Percentiles rank a stretch among this genome's conserved stretches.
Conservation (phyloP, 2,113 vertebrate genomes). For the Onychorhynchus coronatus region DNA sequence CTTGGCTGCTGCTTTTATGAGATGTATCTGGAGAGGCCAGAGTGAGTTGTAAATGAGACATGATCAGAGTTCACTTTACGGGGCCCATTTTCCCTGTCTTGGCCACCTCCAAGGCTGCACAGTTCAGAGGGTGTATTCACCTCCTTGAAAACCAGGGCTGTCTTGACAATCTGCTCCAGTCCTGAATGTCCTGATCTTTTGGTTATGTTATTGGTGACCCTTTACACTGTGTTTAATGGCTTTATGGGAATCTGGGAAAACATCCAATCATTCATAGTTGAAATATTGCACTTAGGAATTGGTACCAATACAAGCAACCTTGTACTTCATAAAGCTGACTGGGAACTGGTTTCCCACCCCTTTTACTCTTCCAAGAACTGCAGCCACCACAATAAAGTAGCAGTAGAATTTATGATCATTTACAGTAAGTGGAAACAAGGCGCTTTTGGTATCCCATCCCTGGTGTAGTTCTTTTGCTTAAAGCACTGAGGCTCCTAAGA, state of each 20-base stretch:
- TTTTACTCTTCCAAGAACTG: conserved; percentile 43
- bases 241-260: conserved; percentile 59
- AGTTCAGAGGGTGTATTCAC: neutral
- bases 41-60: neutral
- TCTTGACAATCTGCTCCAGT: neutral
- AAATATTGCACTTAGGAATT: conserved; percentile 47
- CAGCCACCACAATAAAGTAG: conserved; percentile 54
- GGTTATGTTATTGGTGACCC: conserved; percentile 10
- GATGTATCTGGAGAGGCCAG: neutral
- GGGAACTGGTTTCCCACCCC: neutral
- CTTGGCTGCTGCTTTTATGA: neutral
- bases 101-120: neutral
- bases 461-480: neutral
- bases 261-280: conserved; percentile 40
- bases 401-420: conserved; percentile 51
- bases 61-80: neutral
- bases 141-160: neutral
- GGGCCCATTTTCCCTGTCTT: neutral
- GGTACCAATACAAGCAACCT: conserved; percentile 55
- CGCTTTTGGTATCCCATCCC: neutral
- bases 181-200: neutral
- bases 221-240: conserved; percentile 42
- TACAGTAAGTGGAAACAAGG: conserved; percentile 52
- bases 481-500: neutral
- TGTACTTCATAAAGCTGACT: conserved; percentile 42